Base-by-base conservation (phyloP, 2,888 invertebrate genomes). In the Nowickia ferox region DNA sequence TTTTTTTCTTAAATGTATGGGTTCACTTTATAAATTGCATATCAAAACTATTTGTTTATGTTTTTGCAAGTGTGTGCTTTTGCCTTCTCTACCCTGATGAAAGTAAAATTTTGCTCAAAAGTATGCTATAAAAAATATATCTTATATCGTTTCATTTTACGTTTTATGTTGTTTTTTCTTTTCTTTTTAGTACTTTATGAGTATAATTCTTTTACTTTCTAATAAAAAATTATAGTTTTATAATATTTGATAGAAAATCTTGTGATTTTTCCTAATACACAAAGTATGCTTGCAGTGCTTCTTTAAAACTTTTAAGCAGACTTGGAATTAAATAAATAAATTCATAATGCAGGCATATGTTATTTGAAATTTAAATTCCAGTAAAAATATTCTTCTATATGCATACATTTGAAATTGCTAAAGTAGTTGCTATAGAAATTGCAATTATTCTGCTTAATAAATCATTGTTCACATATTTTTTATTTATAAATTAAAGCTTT, bases 131-230 rank as follows among this genome's bases (percentile, higher is more conserved):
- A 44, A 66, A 72, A 59, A 42, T 1, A 42, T 48, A 42, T 59
- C 15, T 66, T 66, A 66, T 66, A 74, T 80, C 72, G 66, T 80
- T 65, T 51, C 48, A 57, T 22, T 57, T 68, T 66, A 65, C 66
- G 68, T 1, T 74, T 53, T 30, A 30, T 30, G 6, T 30, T n/a
- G 1, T 30, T 30, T 30, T 30, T 30, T 30, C 4, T 30, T 57
- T 66, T 65, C 65, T 46, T 71, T 80, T 11, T 40, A 65, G 17
- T 63, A 48, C n/a, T 66, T 74, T 65, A 38, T 57, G 22, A 74
- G 15, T 10, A 66, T 57, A 42, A 22, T 53, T 59, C n/a, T 59
- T 46, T 59, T 17, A 3, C 57, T 42, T 53, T 30, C 15, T 19
- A 40, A 61, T 48, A 59, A 40, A 59, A 48, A 71, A 51, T 55